Base-by-base conservation (phyloP, 2,113 vertebrate genomes). In the Corythornis cristatus region DNA sequence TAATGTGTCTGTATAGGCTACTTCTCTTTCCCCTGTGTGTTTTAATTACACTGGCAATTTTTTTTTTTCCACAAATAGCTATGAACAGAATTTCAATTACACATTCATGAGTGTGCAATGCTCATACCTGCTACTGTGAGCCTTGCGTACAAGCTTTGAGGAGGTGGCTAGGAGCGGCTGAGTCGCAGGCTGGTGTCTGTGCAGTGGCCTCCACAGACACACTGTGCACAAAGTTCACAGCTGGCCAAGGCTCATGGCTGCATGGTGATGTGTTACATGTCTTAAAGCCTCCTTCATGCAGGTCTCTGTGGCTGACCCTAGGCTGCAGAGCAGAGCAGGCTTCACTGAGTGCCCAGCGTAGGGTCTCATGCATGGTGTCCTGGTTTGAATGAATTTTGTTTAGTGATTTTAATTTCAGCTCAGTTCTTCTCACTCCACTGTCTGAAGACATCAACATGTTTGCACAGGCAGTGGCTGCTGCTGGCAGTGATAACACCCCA, bases 11-110 rank as follows among this genome's bases (percentile, higher is more conserved):
- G 79, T 71, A 93, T 93, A 93, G 89, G 95, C 93, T 96, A 92
- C 85, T 96, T 95, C 82, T 93, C 79, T 89, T 92, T 95, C 85
- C 89, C 89, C 82, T 93, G 91, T 89, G 94, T 83, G 92, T 96
- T 96, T 95, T 96, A 96, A 96, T 96, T 96, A 95, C 89, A 93
- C 79, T 61, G 77, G 76, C 85, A 95, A 66, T 83, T 89, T 93
- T 86, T 77, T 78, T 79, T 65, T 37, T 13, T 1, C 8, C 54
- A 62, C 85, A 77, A 93, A 96, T 76, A 93, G 75, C 75, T 96
- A 95, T 74, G 95, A 93, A 96, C 73, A 91, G 93, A 96, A 95
- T 96, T 96, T 89, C 91, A 95, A 95, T 92, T 96, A 93, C 84
- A 74, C 43, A 87, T 85, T 92, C 95, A 91, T 95, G 94, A 95